Evolutionary conservation across 1,140 invertebrate genomes (phyloP).

Genomic region (Caenorhabditis brenneri): DNA sequence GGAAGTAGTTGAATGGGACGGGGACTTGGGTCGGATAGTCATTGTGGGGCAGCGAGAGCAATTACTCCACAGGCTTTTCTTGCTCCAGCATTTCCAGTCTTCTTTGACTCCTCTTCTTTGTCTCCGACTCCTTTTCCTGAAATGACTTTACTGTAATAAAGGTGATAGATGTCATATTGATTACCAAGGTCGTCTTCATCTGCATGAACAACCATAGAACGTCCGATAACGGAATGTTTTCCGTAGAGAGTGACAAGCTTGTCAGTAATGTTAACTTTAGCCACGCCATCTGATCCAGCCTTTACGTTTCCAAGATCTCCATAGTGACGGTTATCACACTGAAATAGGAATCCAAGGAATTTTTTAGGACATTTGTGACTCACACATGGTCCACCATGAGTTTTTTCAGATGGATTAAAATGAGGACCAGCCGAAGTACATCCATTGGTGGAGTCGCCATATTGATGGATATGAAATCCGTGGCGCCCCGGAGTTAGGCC

Average conservation of each 20-base stretch:
- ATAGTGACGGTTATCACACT: constrained; percentile 79
- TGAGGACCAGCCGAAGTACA: constrained; percentile 93
- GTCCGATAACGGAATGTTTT: constrained; percentile 64
- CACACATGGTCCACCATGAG: constrained; percentile 83
- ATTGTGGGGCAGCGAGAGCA: constrained; percentile 72
- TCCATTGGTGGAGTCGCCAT: constrained; percentile 93
- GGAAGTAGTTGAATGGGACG: too few species aligned
- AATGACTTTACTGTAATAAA: neutral
- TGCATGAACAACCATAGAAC: constrained; percentile 78
- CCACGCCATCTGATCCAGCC: constrained; percentile 75
- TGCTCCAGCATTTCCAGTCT: constrained; percentile 94
- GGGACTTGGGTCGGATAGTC: too few species aligned
- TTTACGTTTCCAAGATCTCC: constrained; percentile 85
- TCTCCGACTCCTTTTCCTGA: constrained; percentile 84
- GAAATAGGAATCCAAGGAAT: constrained; percentile 47
- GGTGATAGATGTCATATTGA: too few species aligned
- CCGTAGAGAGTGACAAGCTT: constrained; percentile 77
- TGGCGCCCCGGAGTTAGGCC: constrained; percentile 80
- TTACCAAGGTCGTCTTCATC: constrained; percentile 87
- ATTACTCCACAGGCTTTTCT: constrained; percentile 96
- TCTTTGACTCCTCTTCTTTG: constrained; percentile 79
- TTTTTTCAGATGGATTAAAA: constrained; percentile 86
- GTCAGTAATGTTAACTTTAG: constrained; percentile 79
- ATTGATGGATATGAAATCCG: constrained; percentile 96
- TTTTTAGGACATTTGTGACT: neutral